Percentiles rank a stretch among this genome's conserved stretches.
Evolutionary conservation across 2,888 invertebrate species (phyloP).

Genomic region (Meiosimyza platycephala): DNA sequence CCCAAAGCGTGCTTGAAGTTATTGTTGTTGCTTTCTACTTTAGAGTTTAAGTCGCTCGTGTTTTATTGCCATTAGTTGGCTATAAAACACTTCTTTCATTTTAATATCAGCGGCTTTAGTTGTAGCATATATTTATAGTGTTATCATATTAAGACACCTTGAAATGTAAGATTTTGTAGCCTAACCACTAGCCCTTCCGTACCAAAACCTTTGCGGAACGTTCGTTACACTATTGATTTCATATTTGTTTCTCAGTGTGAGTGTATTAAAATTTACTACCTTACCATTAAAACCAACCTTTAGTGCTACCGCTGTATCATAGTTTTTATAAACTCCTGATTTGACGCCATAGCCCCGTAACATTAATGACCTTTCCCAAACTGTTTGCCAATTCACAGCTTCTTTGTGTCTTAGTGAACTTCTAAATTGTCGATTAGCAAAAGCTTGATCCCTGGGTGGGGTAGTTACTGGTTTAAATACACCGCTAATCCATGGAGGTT

Average conservation of each 20-base stretch:
- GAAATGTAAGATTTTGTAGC: no score
- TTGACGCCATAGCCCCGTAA: conserved; percentile 51
- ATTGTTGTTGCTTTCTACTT: no score
- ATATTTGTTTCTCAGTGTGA: conserved; percentile 19
- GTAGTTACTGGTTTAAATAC: conserved; percentile 8
- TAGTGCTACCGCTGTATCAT: conserved; percentile 56
- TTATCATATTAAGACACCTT: no score
- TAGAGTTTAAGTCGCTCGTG: no score
- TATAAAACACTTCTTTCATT: no score
- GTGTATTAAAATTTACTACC: background rate
- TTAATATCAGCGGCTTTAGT: no score
- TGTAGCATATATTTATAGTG: no score
- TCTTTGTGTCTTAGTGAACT: conserved; percentile 63
- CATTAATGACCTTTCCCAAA: conserved; percentile 63
- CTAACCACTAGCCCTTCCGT: no score
- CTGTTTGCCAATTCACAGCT: conserved; percentile 59
- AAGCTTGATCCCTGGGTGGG: conserved; percentile 40
- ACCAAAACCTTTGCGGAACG: no score
- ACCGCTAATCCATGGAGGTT: conserved; percentile 60
- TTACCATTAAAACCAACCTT: conserved; percentile 22
- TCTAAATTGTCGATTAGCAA: conserved; percentile 50
- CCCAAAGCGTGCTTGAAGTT: no score
- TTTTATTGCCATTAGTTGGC: no score
- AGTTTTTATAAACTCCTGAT: conserved; percentile 60
- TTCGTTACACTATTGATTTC: no score